These are phyloP conservation scores for Australoheros scitulus DNA, from an alignment of 2,113 vertebrate genomes.

Conservation along the genomic window DNA sequence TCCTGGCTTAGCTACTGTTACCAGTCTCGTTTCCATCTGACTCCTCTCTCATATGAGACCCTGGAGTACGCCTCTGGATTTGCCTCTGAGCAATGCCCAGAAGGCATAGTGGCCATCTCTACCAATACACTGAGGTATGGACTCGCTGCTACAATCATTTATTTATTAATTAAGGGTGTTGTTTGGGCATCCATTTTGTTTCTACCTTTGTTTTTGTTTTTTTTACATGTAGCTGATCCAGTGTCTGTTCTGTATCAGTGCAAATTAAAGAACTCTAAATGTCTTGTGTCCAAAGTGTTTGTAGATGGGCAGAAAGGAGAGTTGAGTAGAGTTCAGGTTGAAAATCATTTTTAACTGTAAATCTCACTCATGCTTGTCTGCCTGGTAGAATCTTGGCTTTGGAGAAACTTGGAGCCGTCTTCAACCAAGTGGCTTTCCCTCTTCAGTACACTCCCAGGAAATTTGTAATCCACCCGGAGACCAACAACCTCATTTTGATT, in stretches of 20 bases:
- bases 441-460: constrained; percentile 96
- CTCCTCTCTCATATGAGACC: constrained; percentile 94
- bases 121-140: constrained; percentile 94
- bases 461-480: constrained; percentile 98
- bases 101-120: constrained; percentile 98
- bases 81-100: constrained; percentile 96
- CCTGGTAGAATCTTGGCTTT: constrained; percentile 91
- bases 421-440: constrained; percentile 98
- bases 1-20: constrained; percentile 99
- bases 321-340: neutral
- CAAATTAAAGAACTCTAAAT: neutral
- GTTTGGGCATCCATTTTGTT: no score
- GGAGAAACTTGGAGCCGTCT: constrained; percentile 97
- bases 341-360: neutral
- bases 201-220: no score
- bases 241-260: neutral
- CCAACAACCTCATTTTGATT: constrained; percentile 94
- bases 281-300: neutral
- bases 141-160: neutral
- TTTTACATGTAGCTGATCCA: neutral
- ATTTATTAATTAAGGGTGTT: no score
- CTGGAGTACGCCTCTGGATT: constrained; percentile 98
- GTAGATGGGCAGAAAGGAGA: accelerated
- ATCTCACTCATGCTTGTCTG: neutral
- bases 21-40: constrained; percentile 96